Evolutionary conservation across 2,113 vertebrate genomes (phyloP).

Genomic region (Gymnarchus niloticus): DNA sequence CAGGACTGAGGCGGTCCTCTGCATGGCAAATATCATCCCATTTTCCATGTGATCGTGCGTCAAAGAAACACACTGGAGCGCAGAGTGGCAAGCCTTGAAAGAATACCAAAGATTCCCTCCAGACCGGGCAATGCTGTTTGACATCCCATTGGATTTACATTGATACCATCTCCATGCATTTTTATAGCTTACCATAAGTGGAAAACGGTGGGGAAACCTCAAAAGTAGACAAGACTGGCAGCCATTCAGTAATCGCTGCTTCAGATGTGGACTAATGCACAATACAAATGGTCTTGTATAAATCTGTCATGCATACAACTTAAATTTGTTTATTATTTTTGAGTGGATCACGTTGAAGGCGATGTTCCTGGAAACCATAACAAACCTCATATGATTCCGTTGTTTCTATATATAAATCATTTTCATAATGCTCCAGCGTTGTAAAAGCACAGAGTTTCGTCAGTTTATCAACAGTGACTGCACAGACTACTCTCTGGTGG

Average conservation of each 20-base stretch:
- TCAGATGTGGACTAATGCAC: conserved; percentile 2
- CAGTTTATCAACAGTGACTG: not conserved
- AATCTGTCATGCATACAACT: not conserved
- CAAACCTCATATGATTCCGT: not conserved
- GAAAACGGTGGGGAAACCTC: not conserved
- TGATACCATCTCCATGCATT: not conserved
- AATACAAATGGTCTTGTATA: not conserved
- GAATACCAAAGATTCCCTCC: not conserved
- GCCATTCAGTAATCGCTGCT: not conserved
- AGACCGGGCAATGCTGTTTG: not conserved
- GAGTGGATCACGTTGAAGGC: not conserved
- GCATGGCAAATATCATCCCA: not conserved
- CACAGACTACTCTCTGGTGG: not conserved
- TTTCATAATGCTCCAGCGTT: not conserved
- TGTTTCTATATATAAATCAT: not conserved
- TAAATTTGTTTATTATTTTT: not conserved
- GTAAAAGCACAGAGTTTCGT: not conserved
- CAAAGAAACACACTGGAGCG: not conserved
- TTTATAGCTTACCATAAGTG: not conserved
- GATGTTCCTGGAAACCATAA: not conserved
- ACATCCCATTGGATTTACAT: not conserved
- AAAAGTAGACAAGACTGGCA: not conserved
- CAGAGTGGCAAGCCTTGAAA: not conserved
- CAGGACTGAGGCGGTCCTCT: not conserved
- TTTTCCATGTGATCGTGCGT: not conserved